Conservation (phyloP, 2,888 invertebrate genomes). For the Axea sp. region DNA sequence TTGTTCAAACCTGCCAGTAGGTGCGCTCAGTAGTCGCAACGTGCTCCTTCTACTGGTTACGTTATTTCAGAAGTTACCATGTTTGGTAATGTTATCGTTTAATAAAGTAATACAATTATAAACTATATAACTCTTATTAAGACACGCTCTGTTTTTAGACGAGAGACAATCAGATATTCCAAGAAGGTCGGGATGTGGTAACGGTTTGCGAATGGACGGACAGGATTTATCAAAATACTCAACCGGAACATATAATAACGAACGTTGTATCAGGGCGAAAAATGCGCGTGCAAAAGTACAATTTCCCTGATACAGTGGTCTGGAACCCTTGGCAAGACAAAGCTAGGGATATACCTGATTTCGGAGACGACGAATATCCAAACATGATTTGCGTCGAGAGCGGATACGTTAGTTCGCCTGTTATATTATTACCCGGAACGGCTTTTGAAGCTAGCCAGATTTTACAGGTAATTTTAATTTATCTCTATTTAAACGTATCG, state of each 20-base stretch:
- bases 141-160: conserved; percentile 84
- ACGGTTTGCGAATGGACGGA: conserved; percentile 96
- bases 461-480: conserved; percentile 88
- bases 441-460: conserved; percentile 96
- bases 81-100: too few relatives aligned
- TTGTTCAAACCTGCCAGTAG: too few relatives aligned
- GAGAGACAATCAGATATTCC: conserved; percentile 90
- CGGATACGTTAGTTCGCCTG: conserved; percentile 92
- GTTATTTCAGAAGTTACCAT: neutral
- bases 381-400: conserved; percentile 98
- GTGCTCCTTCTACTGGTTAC: too few relatives aligned
- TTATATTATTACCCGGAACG: conserved; percentile 92
- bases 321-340: conserved; percentile 99
- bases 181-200: conserved; percentile 94
- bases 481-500: too few relatives aligned
- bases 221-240: conserved; percentile 95
- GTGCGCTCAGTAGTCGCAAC: too few relatives aligned
- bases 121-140: too few relatives aligned
- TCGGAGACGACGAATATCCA: conserved; percentile 98
- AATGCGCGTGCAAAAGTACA: conserved; percentile 95
- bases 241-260: conserved; percentile 94
- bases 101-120: too few relatives aligned
- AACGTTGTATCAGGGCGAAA: conserved; percentile 95
- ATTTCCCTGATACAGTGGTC: conserved; percentile 97
- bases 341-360: conserved; percentile 94